These are phyloP conservation scores for Acanthosoma haemorrhoidale DNA, from an alignment of 2,888 invertebrate genomes.

Conservation along the genomic window DNA sequence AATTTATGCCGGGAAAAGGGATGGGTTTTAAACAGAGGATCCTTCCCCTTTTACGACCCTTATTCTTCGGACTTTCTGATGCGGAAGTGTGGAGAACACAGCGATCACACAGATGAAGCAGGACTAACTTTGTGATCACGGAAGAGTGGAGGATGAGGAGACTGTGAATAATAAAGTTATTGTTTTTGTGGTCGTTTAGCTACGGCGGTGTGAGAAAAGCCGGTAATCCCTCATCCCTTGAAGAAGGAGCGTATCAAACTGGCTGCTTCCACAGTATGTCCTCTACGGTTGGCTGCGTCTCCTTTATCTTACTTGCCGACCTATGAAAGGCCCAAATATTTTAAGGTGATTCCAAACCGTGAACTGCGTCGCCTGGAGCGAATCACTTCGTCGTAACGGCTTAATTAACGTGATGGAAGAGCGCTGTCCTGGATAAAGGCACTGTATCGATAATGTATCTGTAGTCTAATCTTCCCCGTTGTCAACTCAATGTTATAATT, in stretches of 20 bases:
- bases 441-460: too few relatives aligned
- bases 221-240: neutral
- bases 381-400: neutral
- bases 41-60: too few relatives aligned
- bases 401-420: neutral
- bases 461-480: too few relatives aligned
- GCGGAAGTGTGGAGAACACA: too few relatives aligned
- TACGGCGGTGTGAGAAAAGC: neutral
- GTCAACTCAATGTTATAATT: too few relatives aligned
- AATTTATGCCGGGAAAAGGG: too few relatives aligned
- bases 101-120: too few relatives aligned
- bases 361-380: slow-evolving; percentile 5
- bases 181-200: slow-evolving; percentile 6
- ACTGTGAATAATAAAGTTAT: slow-evolving; percentile 19
- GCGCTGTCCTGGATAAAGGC: neutral
- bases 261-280: slow-evolving; percentile 3
- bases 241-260: slow-evolving; percentile 14
- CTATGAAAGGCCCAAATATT: neutral
- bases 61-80: too few relatives aligned
- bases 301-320: neutral
- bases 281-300: neutral
- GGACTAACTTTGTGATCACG: neutral
- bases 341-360: slow-evolving; percentile 10
- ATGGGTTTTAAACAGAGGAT: too few relatives aligned
- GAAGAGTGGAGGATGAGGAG: too few relatives aligned